Conservation (phyloP, 2,797 vertebrate species). For the Sylvia borin region DNA sequence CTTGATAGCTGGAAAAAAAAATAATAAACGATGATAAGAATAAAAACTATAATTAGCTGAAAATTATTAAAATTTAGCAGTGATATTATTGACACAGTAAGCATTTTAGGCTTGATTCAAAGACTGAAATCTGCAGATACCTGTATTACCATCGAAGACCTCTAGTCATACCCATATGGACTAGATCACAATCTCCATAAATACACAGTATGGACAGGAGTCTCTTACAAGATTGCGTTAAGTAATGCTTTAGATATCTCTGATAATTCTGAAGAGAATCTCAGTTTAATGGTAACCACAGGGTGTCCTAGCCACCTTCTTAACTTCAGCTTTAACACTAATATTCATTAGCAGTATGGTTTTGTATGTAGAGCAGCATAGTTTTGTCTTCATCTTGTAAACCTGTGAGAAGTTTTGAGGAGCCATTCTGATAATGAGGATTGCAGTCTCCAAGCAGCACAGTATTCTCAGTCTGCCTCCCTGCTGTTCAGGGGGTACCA, state of each 20-base stretch:
- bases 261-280: neutral
- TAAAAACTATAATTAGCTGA: neutral
- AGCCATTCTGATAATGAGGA: slow-evolving; percentile 85
- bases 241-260: neutral
- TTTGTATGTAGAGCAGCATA: neutral
- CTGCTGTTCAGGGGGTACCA: slow-evolving; percentile 87
- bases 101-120: neutral
- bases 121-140: neutral
- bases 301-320: neutral
- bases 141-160: neutral
- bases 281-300: neutral
- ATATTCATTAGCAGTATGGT: neutral
- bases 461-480: slow-evolving; percentile 86
- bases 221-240: neutral
- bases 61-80: neutral
- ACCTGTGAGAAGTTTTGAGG: slow-evolving; percentile 57
- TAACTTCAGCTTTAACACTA: neutral
- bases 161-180: neutral
- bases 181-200: neutral
- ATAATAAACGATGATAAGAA: neutral
- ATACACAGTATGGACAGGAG: neutral
- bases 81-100: neutral
- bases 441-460: slow-evolving; percentile 78
- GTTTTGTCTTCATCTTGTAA: slow-evolving; percentile 37
- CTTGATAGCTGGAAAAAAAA: neutral